Percentiles rank a stretch among this genome's conserved stretches.
These are phyloP conservation scores for Pyralis farinalis DNA, from an alignment of 2,888 invertebrate species.

Conservation along the genomic window DNA sequence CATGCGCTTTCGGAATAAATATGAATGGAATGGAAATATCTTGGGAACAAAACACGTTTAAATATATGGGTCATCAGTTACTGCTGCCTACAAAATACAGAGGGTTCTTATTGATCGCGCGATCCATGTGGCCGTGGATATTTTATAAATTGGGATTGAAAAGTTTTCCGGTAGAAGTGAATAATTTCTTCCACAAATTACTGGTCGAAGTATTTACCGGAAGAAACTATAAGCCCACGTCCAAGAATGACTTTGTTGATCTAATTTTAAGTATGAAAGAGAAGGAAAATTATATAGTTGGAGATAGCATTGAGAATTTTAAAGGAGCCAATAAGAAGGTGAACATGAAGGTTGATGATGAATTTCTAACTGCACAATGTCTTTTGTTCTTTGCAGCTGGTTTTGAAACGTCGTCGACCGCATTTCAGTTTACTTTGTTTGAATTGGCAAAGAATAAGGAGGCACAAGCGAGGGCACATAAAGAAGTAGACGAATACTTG, in stretches of 20 bases:
- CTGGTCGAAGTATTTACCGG: slow-evolving; percentile 34
- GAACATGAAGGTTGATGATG: slow-evolving; percentile 45
- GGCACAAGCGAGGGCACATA: slow-evolving; percentile 29
- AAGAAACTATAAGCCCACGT: slow-evolving; percentile 33
- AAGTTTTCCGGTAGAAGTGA: slow-evolving; percentile 29
- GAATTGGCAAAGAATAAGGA: slow-evolving; percentile 44
- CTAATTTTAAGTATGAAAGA: slow-evolving; percentile 41
- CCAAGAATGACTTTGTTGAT: slow-evolving; percentile 50
- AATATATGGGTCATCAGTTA: slow-evolving; percentile 32
- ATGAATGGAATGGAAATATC: slow-evolving; percentile 36
- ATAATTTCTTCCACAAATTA: slow-evolving; percentile 36
- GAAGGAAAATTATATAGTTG: slow-evolving; percentile 33
- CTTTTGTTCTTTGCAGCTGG: slow-evolving; percentile 67
- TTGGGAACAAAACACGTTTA: slow-evolving; percentile 34
- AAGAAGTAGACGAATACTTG: slow-evolving; percentile 45
- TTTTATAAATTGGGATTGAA: slow-evolving; percentile 45
- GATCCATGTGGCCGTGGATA: slow-evolving; percentile 46
- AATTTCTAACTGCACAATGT: slow-evolving; percentile 74
- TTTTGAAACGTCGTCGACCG: slow-evolving; percentile 47
- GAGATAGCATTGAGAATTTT: slow-evolving; percentile 40
- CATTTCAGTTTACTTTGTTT: slow-evolving; percentile 34
- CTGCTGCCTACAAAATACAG: slow-evolving; percentile 30
- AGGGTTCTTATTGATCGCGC: slow-evolving; percentile 29
- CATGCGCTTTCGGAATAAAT: slow-evolving; percentile 53
- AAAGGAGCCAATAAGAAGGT: slow-evolving; percentile 30